Percentiles rank a stretch among this genome's conserved stretches.
These are phyloP conservation scores for Limnothrissa miodon DNA, from an alignment of 2,113 vertebrate genomes.

Conservation along the genomic window DNA sequence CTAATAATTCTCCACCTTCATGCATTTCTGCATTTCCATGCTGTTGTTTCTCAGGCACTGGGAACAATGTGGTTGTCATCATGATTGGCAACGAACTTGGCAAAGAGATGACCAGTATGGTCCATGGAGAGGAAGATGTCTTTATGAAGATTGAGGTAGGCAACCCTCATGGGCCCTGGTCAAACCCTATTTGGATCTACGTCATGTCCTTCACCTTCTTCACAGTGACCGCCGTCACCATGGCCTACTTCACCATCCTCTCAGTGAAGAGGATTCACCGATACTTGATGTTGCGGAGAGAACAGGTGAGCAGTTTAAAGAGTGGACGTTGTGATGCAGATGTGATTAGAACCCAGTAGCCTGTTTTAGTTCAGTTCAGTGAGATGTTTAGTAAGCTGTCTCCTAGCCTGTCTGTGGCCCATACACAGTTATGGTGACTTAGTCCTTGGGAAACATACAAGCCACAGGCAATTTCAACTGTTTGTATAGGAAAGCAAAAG, in stretches of 20 bases:
- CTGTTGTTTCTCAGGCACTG: constrained; percentile 27
- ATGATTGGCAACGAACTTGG: constrained; percentile 66
- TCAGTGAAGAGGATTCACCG: constrained; percentile 59
- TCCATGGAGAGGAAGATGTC: constrained; percentile 54
- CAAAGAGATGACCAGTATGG: constrained; percentile 47
- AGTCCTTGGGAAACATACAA: background rate
- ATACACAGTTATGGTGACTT: background rate
- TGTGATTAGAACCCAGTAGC: background rate
- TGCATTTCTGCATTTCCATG: background rate
- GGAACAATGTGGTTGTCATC: constrained; percentile 48
- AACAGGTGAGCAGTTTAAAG: constrained; percentile 33
- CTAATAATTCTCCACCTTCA: background rate
- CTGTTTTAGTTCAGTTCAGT: too few species aligned
- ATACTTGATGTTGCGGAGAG: constrained; percentile 37
- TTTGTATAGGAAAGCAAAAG: too few species aligned
- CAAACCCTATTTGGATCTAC: constrained; percentile 68
- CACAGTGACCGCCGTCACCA: constrained; percentile 59
- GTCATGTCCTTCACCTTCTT: constrained; percentile 71
- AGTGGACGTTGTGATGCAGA: background rate
- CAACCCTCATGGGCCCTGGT: constrained; percentile 55
- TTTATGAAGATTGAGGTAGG: constrained; percentile 49
- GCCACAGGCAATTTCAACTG: background rate
- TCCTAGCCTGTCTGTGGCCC: too few species aligned
- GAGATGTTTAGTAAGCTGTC: background rate
- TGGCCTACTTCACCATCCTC: constrained; percentile 68